Percentiles rank a stretch among this genome's conserved stretches.
Evolutionary conservation across 2,113 vertebrate species (phyloP).

Genomic region (Cyphomyrus plagiostoma): DNA sequence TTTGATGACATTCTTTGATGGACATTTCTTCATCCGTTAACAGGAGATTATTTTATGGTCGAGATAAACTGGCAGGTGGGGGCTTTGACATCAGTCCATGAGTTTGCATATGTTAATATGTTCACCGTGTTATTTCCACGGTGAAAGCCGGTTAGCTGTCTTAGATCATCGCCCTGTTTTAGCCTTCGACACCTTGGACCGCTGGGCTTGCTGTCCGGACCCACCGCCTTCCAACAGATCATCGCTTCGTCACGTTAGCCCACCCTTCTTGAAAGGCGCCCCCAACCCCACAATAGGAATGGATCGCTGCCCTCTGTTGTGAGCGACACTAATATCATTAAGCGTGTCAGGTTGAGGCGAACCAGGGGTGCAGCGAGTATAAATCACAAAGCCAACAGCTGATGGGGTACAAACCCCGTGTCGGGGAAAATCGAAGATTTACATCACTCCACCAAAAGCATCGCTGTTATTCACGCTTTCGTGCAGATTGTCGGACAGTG

Average conservation of each 20-base stretch:
- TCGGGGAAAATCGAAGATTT: neutral
- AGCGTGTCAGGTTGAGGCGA: neutral
- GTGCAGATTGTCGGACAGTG: neutral
- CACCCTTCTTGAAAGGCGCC: neutral
- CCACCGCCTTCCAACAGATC: neutral
- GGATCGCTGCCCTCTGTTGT: neutral
- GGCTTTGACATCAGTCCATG: neutral
- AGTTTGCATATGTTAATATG: neutral
- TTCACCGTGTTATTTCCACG: neutral
- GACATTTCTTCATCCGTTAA: neutral
- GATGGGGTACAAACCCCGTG: neutral
- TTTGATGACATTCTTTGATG: neutral
- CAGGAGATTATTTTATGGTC: neutral
- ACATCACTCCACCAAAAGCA: neutral
- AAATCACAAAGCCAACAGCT: constrained; percentile 2
- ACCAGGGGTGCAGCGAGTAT: neutral
- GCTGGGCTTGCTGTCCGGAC: neutral
- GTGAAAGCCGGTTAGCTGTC: neutral
- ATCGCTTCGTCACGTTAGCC: neutral
- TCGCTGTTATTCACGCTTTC: neutral
- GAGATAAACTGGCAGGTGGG: neutral
- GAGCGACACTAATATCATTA: neutral
- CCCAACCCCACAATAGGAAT: neutral
- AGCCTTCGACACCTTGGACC: neutral
- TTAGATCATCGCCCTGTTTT: neutral